Evolutionary conservation across 2,797 vertebrate genomes (phyloP), one percentile per base, ranked within the genome.

Genomic region (Epinephelus coioides): DNA sequence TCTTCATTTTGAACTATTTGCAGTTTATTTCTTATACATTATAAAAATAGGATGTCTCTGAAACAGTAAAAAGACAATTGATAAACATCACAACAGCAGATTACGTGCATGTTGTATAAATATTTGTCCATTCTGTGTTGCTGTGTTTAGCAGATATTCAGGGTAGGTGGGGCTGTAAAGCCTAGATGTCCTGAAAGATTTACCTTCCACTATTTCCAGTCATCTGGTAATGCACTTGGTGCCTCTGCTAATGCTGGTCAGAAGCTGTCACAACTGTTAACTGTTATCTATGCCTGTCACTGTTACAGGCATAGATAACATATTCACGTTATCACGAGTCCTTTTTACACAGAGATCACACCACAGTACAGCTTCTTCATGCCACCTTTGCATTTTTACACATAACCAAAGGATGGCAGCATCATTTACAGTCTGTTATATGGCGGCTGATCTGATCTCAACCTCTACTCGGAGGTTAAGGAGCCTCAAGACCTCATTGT

Each of bases 221-320:
- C 88, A 87, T 88, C 88, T 91, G 89, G 65, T 77, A 89, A 87
- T 86, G 61, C 82, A 85, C 79, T 90, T 90, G 76, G 66, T 81
- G 71, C 73, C 66, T 62, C 55, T 55, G 56, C 53, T 82, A 80
- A 86, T 84, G 67, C n/a, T 51, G 61, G 54, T 30, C 73, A 85
- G 49, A 82, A 67, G 70, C 82, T 60, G 43, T 79, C 64, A 81
- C 89, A 87, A 88, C 82, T 90, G 85, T 73, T 88, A 63, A 73
- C 67, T 81, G 76, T 93, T 91, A 69, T 87, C 81, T 77, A 78
- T 88, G 86, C 82, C 74, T 85, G 76, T 88, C 64, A 82, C 44
- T 54, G 27, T 81, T 55, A 57, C 19, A 30, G 56, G 9, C 75
- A 70, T 69, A 61, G 53, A 79, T 78, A 44, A 79, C 59, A 51